These are phyloP conservation scores for Pseudonaja textilis DNA, from an alignment of 2,113 vertebrate species.

Conservation along the genomic window DNA sequence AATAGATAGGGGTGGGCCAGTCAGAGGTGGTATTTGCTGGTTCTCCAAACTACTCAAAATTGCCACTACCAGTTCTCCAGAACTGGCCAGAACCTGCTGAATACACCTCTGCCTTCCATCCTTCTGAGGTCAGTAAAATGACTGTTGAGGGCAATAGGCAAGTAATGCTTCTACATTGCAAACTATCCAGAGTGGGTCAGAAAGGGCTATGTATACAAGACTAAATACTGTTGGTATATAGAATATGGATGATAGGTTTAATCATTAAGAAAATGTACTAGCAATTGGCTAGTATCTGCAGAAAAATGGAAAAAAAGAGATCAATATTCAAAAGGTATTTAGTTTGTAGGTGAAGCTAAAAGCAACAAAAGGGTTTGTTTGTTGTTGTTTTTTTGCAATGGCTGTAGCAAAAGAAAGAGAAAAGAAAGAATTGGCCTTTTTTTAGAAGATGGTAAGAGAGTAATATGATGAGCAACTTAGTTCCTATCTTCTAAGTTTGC, in stretches of 20 bases:
- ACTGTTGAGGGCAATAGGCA: neutral
- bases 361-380: neutral
- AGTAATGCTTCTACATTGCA: neutral
- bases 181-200: neutral
- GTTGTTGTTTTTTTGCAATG: neutral
- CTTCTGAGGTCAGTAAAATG: neutral
- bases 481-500: neutral
- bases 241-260: neutral
- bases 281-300: neutral
- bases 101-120: neutral
- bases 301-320: neutral
- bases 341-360: neutral
- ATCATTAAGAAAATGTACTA: neutral
- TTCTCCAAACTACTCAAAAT: too few relatives aligned
- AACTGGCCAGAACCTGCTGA: too few relatives aligned
- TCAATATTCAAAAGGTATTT: neutral
- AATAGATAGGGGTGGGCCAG: too few relatives aligned
- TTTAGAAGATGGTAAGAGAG: neutral
- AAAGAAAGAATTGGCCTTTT: neutral
- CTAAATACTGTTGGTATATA: neutral
- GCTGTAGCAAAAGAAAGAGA: neutral
- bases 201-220: neutral
- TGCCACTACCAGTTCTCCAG: too few relatives aligned
- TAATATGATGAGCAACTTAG: neutral
- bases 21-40: too few relatives aligned